These are phyloP conservation scores for Chymomyza costata DNA, from an alignment of 1,140 invertebrate species.

Conservation along the genomic window DNA sequence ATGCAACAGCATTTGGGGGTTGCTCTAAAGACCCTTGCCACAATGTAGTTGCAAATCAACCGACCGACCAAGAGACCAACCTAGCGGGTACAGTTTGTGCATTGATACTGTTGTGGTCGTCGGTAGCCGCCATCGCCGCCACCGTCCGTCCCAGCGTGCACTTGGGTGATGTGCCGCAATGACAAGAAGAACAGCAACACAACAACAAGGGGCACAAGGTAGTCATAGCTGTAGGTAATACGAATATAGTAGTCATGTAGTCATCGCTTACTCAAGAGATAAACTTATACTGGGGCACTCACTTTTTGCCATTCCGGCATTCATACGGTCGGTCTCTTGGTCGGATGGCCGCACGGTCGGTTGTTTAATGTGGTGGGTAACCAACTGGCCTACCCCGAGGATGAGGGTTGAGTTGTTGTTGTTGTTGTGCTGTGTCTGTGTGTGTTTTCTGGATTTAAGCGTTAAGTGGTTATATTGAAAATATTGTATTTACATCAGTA, in stretches of 20 bases:
- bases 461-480: slow-evolving; percentile 74
- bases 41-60: too few relatives aligned
- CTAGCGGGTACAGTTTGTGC: slow-evolving; percentile 63
- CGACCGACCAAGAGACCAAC: slow-evolving; percentile 1
- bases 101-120: slow-evolving; percentile 72
- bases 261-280: slow-evolving; percentile 11
- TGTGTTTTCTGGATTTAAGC: slow-evolving; percentile 57
- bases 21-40: slow-evolving; percentile 31
- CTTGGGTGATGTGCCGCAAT: slow-evolving; percentile 44
- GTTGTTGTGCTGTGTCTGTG: slow-evolving; percentile 18
- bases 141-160: slow-evolving; percentile 16
- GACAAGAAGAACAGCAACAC: slow-evolving; percentile 19
- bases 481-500: slow-evolving; percentile 74
- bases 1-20: slow-evolving; percentile 46
- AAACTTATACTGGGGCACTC: slow-evolving; percentile 9
- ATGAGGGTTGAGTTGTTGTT: slow-evolving; percentile 27
- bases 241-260: slow-evolving; percentile 10
- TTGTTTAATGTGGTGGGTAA: slow-evolving; percentile 19
- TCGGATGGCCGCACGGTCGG: neutral
- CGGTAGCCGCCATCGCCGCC: slow-evolving; percentile 34
- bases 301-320: slow-evolving; percentile 9
- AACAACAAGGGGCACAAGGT: slow-evolving; percentile 18
- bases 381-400: slow-evolving; percentile 33
- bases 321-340: too few relatives aligned
- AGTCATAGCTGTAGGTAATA: slow-evolving; percentile 15